Base-by-base conservation (phyloP, 2,113 vertebrate genomes). In the Xiphias gladius region DNA sequence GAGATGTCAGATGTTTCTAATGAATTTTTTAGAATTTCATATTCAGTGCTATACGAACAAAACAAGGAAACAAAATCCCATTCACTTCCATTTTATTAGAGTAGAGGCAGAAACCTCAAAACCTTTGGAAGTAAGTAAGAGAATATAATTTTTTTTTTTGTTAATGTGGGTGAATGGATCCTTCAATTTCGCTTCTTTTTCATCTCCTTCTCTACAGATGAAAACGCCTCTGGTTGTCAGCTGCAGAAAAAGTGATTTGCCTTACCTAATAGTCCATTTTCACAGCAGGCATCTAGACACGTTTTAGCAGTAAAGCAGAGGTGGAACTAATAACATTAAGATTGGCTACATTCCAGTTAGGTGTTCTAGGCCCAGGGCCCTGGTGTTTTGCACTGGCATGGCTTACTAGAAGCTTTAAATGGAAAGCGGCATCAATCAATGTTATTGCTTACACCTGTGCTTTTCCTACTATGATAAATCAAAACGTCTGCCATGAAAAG, bases 381-480 rank as follows among this genome's bases (percentile, higher is more conserved):
- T n/a, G 30, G 16, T 57, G 22, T 76, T n/a, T 12, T 26, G 57
- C 26, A 8, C 17, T 75, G 28, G 6, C 26, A 26, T 19, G 58
- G 39, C 37, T 57, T 37, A 17, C 16, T 16, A 7, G 11, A 10
- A 46, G 10, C 65, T 16, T 66, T 77, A 78, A 14, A 72, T 66
- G 74, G 32, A 78, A 41, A 72, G 61, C 61, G 73, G 28, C 37
- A 39, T 41, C 71, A 59, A 58, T 41, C 19, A 19, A 58, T 39
- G 50, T 30, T 16, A 26, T 30, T 19, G 48, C 14, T 57, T 28
- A 24, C 22, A 24, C 17, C 20, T 48, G 68, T 58, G 54, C 61
- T 39, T 50, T 35, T 57, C 22, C 52, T 80, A 30, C 50, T 20
- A 32, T 55, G 24, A 32, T 12, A 58, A 52, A 46, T 32, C 72